These are phyloP conservation scores for Pteruthius melanotis DNA, from an alignment of 2,113 vertebrate species.

Conservation along the genomic window DNA sequence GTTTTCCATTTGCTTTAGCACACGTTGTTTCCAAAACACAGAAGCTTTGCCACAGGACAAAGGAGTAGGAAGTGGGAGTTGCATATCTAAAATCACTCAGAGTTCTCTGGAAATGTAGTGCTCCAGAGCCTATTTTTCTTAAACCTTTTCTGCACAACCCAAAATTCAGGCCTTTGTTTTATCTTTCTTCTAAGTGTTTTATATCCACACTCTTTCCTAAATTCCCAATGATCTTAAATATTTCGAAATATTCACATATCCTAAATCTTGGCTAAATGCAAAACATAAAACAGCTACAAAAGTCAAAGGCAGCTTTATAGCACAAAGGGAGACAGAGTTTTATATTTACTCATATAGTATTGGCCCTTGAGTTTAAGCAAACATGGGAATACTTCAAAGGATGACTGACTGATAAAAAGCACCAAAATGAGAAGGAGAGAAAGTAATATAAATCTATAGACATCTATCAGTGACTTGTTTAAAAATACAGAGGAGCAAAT, in stretches of 20 bases:
- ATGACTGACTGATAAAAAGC: background rate
- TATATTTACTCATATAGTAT: background rate
- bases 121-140: background rate
- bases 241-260: background rate
- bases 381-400: background rate
- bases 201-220: background rate
- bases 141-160: background rate
- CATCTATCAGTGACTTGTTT: background rate
- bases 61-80: background rate
- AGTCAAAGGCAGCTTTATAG: slow-evolving; percentile 2
- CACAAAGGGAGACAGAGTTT: background rate
- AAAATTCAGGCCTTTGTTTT: background rate
- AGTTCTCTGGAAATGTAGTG: background rate
- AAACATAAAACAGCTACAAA: background rate
- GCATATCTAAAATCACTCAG: background rate
- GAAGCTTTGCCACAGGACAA: background rate
- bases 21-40: background rate
- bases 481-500: background rate
- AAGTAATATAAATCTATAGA: background rate
- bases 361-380: background rate
- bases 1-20: background rate
- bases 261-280: background rate
- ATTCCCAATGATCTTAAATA: background rate
- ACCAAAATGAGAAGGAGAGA: background rate
- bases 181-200: background rate